Evolutionary conservation across 2,113 vertebrate genomes (phyloP).

Genomic region (Manacus vitellinus): DNA sequence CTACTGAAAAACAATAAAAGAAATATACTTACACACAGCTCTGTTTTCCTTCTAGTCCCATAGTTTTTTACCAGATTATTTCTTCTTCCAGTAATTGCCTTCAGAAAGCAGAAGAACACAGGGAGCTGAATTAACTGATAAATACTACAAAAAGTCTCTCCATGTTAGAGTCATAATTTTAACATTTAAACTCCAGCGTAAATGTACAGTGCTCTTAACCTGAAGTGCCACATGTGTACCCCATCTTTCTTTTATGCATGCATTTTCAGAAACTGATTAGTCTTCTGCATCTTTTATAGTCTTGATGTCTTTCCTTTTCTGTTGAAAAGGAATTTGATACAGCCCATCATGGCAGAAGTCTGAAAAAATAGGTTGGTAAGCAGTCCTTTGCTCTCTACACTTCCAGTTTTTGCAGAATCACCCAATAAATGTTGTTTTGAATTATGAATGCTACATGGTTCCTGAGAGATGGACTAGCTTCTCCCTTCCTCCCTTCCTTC

Average conservation of each 20-base stretch:
- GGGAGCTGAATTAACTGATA: accelerated
- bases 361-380: not conserved
- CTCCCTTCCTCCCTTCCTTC: not conserved
- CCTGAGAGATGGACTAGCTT: not conserved
- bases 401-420: not conserved
- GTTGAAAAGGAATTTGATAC: not conserved
- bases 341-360: not conserved
- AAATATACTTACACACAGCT: not conserved
- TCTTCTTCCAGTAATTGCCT: not conserved
- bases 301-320: not conserved
- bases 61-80: not conserved
- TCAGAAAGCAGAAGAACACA: not conserved
- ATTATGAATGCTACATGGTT: not conserved
- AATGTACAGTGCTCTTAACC: not conserved
- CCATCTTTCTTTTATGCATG: not conserved
- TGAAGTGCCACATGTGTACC: not conserved
- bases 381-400: not conserved
- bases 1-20: not conserved
- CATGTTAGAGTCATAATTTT: not conserved
- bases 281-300: not conserved
- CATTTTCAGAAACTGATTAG: not conserved
- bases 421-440: not conserved
- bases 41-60: not conserved
- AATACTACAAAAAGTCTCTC: not conserved
- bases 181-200: not conserved